A percentile compares a stretch with the other conserved stretches of the same genome.
Conservation (phyloP, 2,797 vertebrate species). For the Coilia nasus region DNA sequence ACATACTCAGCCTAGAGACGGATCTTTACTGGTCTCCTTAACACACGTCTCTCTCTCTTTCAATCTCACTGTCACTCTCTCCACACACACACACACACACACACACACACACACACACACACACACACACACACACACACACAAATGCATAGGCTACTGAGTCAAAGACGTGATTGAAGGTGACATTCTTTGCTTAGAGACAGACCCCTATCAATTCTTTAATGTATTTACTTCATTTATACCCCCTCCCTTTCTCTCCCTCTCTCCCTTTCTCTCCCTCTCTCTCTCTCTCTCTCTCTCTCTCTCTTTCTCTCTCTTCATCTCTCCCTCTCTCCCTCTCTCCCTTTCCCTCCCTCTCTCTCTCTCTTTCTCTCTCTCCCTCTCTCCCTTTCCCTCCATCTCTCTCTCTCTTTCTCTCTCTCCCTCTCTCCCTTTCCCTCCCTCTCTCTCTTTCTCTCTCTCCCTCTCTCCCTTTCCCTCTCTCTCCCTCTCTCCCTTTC, state of each 20-base stretch:
- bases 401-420: conserved; percentile 53
- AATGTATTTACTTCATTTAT: too few species aligned
- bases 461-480: too few species aligned
- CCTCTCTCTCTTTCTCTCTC: too few species aligned
- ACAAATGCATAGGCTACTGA: too few species aligned
- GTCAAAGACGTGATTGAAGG: too few species aligned
- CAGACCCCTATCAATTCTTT: too few species aligned
- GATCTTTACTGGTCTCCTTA: neutral
- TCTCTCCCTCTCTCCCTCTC: conserved; percentile 27
- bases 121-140: neutral
- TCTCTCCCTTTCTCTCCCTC: conserved; percentile 12
- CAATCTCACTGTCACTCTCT: neutral
- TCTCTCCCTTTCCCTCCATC: conserved; percentile 15
- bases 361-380: conserved; percentile 20
- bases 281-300: neutral
- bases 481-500: too few species aligned
- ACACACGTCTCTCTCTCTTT: neutral
- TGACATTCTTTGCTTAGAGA: too few species aligned
- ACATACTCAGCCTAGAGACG: neutral
- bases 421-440: too few species aligned
- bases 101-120: neutral
- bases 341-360: conserved; percentile 20
- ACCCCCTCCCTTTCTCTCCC: conserved; percentile 10
- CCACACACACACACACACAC: neutral
- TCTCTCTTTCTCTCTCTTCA: conserved; percentile 28